Evolutionary conservation across 1,140 invertebrate genomes (phyloP), one percentile per base, ranked within the genome.

Genomic region (Drosophila gunungcola): DNA sequence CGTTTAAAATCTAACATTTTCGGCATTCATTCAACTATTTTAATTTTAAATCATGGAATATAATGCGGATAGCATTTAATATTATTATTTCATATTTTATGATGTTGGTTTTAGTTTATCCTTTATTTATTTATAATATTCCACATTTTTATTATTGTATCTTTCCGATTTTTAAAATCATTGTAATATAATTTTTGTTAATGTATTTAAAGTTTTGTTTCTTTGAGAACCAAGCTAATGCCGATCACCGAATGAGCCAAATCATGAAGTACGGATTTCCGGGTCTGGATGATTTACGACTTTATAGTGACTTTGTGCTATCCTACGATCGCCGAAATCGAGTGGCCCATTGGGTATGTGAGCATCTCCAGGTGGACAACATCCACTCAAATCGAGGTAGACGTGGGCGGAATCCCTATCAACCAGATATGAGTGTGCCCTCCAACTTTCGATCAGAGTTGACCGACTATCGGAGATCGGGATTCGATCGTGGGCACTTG

Each of bases 211-310:
- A 81, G 83, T 91, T 89, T 52, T 13, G 25, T 7, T 80, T 81
- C 32, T 80, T 88, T 42, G 7, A 46, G 41, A 41, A 13, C 1
- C 39, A 51, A 4, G 41, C 42, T 7, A 46, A 62, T 1, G 25
- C n/a, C 4, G 29, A 58, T n/a, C 56, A 80, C 48, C 88, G 92
- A 80, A 80, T 95, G 78, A 94, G 93, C 43, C 93, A 97, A 94
- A 97, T 98, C 82, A 97, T 97, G 96, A 96, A 97, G 92, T 98
- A 96, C 94, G 98, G 98, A 1, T 99, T 98, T 93, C 98, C 98
- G 12, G 95, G 97, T 41, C 93, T 98, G 56, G 97, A 98, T 80
- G 96, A 97, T 90, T 92, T 99, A 1, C 94, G 97, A 80, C 96
- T 97, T 0, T 97, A 96, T 90, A 96, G 97, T 84, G 97, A 99